Conservation (phyloP, 35 echinoderm and acorn worm species). For the Apostichopus californicus region DNA sequence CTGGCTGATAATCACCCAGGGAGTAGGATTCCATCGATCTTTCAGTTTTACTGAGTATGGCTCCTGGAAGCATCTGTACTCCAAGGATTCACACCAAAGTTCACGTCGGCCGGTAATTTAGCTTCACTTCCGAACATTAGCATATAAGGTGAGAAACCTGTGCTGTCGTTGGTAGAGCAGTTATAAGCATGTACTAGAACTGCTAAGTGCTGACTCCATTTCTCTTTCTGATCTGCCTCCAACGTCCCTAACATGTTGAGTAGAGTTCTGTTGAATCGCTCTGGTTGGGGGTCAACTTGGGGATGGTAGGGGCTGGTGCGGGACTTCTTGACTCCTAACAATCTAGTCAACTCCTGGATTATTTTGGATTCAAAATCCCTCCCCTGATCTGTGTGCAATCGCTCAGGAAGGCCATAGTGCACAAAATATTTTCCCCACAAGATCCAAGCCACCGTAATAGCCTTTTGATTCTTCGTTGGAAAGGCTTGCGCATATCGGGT, state of each 20-base stretch:
- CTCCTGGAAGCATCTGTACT: background rate
- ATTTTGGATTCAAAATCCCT: conserved; percentile 43
- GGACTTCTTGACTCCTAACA: conserved; percentile 40
- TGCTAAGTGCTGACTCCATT: conserved; percentile 57
- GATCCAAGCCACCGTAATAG: conserved; percentile 36
- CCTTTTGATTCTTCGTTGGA: conserved; percentile 52
- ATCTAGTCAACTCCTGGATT: conserved; percentile 12
- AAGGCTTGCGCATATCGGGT: conserved; percentile 69
- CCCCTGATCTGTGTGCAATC: conserved; percentile 57
- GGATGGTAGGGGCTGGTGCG: conserved; percentile 61
- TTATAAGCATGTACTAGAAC: conserved; percentile 73
- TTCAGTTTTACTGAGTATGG: conserved; percentile 1
- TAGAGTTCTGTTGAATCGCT: conserved; percentile 62
- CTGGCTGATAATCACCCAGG: background rate
- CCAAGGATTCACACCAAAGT: conserved; percentile 14
- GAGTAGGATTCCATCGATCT: conserved; percentile 31
- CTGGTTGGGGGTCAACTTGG: conserved; percentile 56
- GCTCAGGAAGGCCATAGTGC: conserved; percentile 29
- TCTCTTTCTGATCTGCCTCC: conserved; percentile 39
- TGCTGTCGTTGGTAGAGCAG: conserved; percentile 51
- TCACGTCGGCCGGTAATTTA: conserved; percentile 32
- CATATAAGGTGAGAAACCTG: conserved; percentile 59
- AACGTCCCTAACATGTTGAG: conserved; percentile 64
- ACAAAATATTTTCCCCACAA: conserved; percentile 43
- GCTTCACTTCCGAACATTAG: conserved; percentile 73